Base-by-base conservation (phyloP, 2,797 vertebrate genomes). In the Sylvia borin region DNA sequence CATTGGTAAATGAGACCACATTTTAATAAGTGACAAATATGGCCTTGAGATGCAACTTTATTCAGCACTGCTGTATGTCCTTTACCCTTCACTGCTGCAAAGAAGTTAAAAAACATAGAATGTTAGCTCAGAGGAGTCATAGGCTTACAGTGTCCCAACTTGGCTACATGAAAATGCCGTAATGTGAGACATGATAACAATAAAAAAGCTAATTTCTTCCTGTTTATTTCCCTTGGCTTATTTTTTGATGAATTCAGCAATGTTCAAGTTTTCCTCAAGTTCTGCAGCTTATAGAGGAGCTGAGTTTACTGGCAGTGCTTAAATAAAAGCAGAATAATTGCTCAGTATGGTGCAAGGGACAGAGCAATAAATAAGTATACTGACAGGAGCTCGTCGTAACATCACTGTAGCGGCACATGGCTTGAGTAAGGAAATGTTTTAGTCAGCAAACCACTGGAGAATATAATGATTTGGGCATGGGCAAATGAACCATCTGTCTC, bases 241-340 rank as follows among this genome's bases (percentile, higher is more conserved):
- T 25, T 91, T 66, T 66, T 82, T 90, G 3, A 70, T 90, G 36
- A 75, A 75, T 86, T 83, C 38, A 61, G 25, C 36, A 82, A 31
- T 13, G 25, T 76, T 91, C 17, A 70, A 78, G 20, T 88, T 79
- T 84, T 88, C 16, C 32, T 85, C 34, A 91, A 88, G 67, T 84
- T 91, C 53, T 88, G 19, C 76, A 68, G 32, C 32, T 79, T 79
- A 38, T 53, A 42, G 22, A 65, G 29, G 31, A 80, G 36, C 87
- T 78, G 78, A 68, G 51, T 51, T 88, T 5, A 0, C 62, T 93
- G 65, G 20, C 21, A 21, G 17, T 55, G 31, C 77, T 91, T 93
- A 76, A 91, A 71, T 67, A 83, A 92, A 79, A 62, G 19, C 48
- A 75, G 76, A 85, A 64, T 88, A 85, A 90, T 90, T 79, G 48